Evolutionary conservation across 2,113 vertebrate species (phyloP).

Genomic region (Nibea albiflora): DNA sequence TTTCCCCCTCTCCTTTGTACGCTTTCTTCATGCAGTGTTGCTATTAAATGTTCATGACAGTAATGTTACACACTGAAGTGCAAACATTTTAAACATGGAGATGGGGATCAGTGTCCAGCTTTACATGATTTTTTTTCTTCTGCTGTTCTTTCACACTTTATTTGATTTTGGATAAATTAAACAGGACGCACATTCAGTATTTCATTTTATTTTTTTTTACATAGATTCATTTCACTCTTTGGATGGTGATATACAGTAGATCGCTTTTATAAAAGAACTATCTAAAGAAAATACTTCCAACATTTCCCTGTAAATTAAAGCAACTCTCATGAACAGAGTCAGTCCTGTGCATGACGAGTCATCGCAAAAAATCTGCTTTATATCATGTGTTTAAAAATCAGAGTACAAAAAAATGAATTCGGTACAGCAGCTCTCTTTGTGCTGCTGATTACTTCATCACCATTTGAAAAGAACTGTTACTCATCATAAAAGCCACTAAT

Average conservation of each 20-base stretch:
- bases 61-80: background rate
- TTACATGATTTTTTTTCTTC: background rate
- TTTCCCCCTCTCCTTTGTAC: background rate
- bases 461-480: background rate
- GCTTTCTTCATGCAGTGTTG: background rate
- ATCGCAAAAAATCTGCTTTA: background rate
- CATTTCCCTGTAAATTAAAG: conserved; percentile 9
- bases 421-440: too few species aligned
- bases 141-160: background rate
- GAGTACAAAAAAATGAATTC: background rate
- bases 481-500: conserved; percentile 5
- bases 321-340: background rate
- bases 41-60: conserved; percentile 31
- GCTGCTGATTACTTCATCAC: background rate
- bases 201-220: background rate
- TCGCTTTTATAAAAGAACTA: background rate
- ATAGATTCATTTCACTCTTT: background rate
- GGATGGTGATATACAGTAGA: background rate
- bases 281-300: background rate
- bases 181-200: rapidly evolving
- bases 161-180: background rate
- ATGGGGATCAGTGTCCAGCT: background rate
- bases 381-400: conserved; percentile 9
- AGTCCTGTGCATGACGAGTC: background rate
- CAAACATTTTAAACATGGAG: background rate